phyloP scores from a whole-genome alignment of 2,888 invertebrate genomes.

The Arctia plantaginis region DNA sequence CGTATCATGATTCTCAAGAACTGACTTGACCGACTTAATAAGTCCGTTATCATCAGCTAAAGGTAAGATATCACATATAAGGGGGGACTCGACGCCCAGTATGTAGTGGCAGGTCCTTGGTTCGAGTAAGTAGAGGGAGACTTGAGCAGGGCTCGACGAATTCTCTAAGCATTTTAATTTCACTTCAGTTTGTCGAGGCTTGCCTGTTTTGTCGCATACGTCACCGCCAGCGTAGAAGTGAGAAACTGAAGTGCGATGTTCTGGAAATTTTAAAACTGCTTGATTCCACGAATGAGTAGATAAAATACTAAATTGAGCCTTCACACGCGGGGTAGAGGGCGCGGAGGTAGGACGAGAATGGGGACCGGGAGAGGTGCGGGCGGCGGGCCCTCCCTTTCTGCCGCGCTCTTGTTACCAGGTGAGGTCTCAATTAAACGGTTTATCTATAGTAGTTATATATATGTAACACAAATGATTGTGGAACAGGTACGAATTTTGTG shows the following conservation, averaged over 20 bases:
- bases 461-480: too few relatives aligned
- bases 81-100: conserved; percentile 96
- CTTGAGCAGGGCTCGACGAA: conserved; percentile 91
- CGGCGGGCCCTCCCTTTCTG: too few relatives aligned
- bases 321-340: too few relatives aligned
- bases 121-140: conserved; percentile 95
- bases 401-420: too few relatives aligned
- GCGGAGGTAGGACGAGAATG: too few relatives aligned
- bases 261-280: conserved; percentile 52
- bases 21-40: conserved; percentile 63
- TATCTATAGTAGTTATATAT: too few relatives aligned
- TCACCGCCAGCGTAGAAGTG: conserved; percentile 96
- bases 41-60: conserved; percentile 94
- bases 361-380: too few relatives aligned
- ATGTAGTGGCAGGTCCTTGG: conserved; percentile 97
- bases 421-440: too few relatives aligned
- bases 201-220: conserved; percentile 93
- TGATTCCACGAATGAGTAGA: background rate
- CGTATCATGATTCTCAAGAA: conserved; percentile 47
- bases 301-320: too few relatives aligned
- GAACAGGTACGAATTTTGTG: background rate
- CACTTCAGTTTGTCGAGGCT: conserved; percentile 94
- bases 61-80: conserved; percentile 94
- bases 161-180: conserved; percentile 92
- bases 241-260: conserved; percentile 90